Evolutionary conservation across 2,113 vertebrate genomes (phyloP).

Genomic region (Poicephalus gulielmi): DNA sequence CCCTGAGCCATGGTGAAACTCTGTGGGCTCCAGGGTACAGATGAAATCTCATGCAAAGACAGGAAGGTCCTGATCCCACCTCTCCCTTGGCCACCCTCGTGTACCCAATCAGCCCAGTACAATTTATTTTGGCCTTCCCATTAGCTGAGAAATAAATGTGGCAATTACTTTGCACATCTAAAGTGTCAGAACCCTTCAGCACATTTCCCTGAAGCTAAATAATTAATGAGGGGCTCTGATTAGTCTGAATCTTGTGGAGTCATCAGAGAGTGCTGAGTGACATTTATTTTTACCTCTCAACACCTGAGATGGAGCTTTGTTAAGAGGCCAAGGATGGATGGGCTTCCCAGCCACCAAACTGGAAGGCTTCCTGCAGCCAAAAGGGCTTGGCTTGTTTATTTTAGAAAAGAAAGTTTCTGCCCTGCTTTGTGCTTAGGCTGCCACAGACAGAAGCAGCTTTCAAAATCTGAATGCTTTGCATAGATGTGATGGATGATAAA

Average conservation of each 20-base stretch:
- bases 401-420: neutral
- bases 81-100: neutral
- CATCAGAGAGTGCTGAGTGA: neutral
- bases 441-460: neutral
- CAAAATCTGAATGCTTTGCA: neutral
- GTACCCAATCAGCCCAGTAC: neutral
- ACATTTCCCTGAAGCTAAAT: slow-evolving; percentile 1
- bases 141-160: neutral
- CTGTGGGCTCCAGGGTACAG: neutral
- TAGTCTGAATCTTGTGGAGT: neutral
- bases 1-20: neutral
- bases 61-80: neutral
- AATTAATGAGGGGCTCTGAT: slow-evolving; percentile 32
- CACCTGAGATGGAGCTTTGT: neutral
- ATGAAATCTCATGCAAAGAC: neutral
- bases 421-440: neutral
- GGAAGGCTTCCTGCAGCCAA: neutral
- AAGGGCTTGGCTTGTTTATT: neutral
- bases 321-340: neutral
- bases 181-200: neutral
- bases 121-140: neutral
- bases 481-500: neutral
- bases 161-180: neutral
- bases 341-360: neutral
- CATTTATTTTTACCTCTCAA: neutral